A percentile compares a stretch with the other conserved stretches of the same genome.
Evolutionary conservation across 2,888 invertebrate species (phyloP).

Genomic region (Habroteleia sp.): DNA sequence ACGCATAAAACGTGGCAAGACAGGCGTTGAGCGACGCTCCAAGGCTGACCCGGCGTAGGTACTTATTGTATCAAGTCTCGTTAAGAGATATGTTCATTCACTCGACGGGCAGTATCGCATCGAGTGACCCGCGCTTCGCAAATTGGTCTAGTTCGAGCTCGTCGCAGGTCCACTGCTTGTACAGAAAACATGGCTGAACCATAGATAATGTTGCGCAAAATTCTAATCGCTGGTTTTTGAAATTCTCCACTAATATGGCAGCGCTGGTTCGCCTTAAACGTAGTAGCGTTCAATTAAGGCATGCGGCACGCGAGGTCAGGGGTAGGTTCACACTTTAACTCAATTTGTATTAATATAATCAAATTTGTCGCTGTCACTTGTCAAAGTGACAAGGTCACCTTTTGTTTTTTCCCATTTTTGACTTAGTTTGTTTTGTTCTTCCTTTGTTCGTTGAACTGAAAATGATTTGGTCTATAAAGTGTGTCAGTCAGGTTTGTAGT

Average conservation of each 20-base stretch:
- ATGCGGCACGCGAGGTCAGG: slow-evolving; percentile 83
- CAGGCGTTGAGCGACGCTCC: slow-evolving; percentile 71
- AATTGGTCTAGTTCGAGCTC: slow-evolving; percentile 66
- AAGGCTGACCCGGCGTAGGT: slow-evolving; percentile 78
- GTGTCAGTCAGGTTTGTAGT: slow-evolving; percentile 1
- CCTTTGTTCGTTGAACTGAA: too few species aligned
- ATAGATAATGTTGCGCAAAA: slow-evolving; percentile 17
- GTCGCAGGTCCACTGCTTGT: slow-evolving; percentile 10
- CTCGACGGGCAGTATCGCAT: slow-evolving; percentile 63
- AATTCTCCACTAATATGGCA: slow-evolving; percentile 70
- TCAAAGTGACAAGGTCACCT: too few species aligned
- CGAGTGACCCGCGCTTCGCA: slow-evolving; percentile 65
- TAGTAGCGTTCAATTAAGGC: slow-evolving; percentile 83
- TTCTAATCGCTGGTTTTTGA: slow-evolving; percentile 23
- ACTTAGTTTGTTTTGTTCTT: too few species aligned
- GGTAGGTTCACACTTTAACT: slow-evolving; percentile 74
- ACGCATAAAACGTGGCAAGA: slow-evolving; percentile 63
- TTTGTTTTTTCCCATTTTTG: too few species aligned
- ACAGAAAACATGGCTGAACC: slow-evolving; percentile 55
- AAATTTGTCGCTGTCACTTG: too few species aligned
- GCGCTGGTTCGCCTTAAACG: slow-evolving; percentile 81
- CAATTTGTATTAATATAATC: too few species aligned
- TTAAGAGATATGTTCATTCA: slow-evolving; percentile 78
- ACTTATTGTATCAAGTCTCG: slow-evolving; percentile 81
- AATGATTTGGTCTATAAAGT: too few species aligned